Evolutionary conservation across 2,113 vertebrate species (phyloP), one percentile per base, ranked within the genome.

Genomic region (Castor canadensis): DNA sequence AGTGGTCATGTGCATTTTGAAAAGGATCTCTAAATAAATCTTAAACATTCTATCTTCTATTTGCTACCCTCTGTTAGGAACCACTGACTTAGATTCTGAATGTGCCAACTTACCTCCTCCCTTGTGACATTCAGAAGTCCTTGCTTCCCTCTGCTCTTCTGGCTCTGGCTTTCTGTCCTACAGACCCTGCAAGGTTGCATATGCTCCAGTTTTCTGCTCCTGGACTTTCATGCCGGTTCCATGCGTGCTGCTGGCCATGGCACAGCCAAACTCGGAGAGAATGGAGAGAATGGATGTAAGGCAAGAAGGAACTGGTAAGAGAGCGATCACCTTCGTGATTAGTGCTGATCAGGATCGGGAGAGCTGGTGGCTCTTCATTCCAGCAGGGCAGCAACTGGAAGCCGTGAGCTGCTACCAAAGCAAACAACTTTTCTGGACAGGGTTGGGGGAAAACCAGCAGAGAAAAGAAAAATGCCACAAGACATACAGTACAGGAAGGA

Each of bases 11-110:
- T 75, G 19, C 28, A 30, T 71, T 91, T 89, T 91, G 66, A 56
- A 45, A 94, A 87, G 26, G 1, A 40, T 91, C 84, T 45, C 76
- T 93, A 35, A 67, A 24, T 83, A 81, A 90, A 69, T 76, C 87
- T 60, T 80, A 91, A 83, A 35, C 35, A 71, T 58, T 26, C 38
- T 28, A 43, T 85, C 40, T 26, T 93, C 73, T 38, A 64, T 38
- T 64, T 67, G 40, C 11, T 60, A 9, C 6, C 17, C 30, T 54
- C 32, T 81, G 15, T 38, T 62, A 66, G 38, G 52, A 83, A 81
- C 52, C 26, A 49, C 35, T 66, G 67, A 62, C 20, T 72, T 45
- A 47, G 43, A 81, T 38, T 40, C 20, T 35, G 45, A 38, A 58
- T 3, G 11, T 72, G 71, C 54, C 30, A 45, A 11, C 45, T 56